phyloP scores from a whole-genome alignment of 2,113 vertebrate species.

The Colossoma macropomum region DNA sequence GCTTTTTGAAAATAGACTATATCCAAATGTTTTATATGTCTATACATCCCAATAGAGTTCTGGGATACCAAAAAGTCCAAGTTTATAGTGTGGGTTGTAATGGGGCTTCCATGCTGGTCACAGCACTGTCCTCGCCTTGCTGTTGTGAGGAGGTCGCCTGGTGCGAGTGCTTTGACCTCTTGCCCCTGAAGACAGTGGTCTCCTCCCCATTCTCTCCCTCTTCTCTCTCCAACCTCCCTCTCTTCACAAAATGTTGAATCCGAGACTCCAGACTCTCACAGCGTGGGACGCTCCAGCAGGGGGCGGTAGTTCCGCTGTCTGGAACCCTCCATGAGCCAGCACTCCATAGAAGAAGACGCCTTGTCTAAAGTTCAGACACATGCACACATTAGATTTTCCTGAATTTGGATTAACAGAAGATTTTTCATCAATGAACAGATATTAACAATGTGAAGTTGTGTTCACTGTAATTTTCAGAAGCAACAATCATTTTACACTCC shows the following conservation, averaged over 20 bases:
- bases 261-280: constrained; percentile 91
- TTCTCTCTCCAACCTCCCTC: constrained; percentile 83
- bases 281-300: constrained; percentile 84
- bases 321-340: constrained; percentile 86
- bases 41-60: not conserved
- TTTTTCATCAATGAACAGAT: not conserved
- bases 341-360: constrained; percentile 50
- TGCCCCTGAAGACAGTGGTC: constrained; percentile 58
- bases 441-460: not conserved
- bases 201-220: constrained; percentile 72
- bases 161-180: constrained; percentile 63
- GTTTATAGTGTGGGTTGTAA: constrained; percentile 23
- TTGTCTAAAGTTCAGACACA: constrained; percentile 58
- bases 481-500: too few species aligned
- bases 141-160: constrained; percentile 28
- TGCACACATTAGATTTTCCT: not conserved
- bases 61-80: not conserved
- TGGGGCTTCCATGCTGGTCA: not conserved
- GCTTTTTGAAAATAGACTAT: not conserved
- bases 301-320: constrained; percentile 85
- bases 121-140: constrained; percentile 3
- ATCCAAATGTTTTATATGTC: not conserved
- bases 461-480: not conserved
- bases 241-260: constrained; percentile 86
- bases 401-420: not conserved